A percentile compares a stretch with the other conserved stretches of the same genome.
Conservation (phyloP, 2,113 vertebrate genomes). For the Riparia riparia region DNA sequence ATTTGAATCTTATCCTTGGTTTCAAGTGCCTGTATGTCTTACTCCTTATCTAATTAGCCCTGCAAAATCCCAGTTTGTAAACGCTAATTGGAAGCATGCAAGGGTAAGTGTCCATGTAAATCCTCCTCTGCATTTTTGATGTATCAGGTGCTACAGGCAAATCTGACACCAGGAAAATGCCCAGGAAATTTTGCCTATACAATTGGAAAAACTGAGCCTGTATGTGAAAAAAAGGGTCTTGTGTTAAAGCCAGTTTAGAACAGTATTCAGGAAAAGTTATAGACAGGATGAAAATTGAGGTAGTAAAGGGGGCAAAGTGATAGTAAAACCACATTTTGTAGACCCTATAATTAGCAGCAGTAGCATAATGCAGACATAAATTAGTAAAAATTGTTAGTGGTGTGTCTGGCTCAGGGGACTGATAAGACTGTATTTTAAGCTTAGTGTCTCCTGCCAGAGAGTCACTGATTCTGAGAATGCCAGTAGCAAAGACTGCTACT, state of each 20-base stretch:
- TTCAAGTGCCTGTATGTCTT: not conserved
- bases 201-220: not conserved
- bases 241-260: not conserved
- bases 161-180: not conserved
- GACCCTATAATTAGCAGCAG: conserved; percentile 7
- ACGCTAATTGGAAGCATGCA: not conserved
- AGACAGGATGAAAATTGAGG: not conserved
- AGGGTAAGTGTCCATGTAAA: not conserved
- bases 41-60: conserved; percentile 11
- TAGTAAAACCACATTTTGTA: not conserved
- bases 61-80: not conserved
- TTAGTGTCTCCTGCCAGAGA: not conserved
- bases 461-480: not conserved
- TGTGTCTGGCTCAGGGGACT: not conserved
- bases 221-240: not conserved
- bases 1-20: conserved; percentile 5
- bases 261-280: not conserved
- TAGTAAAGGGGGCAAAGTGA: not conserved
- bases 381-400: conserved; percentile 7
- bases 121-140: not conserved
- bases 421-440: not conserved
- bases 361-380: conserved; percentile 10
- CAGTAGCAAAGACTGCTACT: not conserved
- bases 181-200: not conserved
- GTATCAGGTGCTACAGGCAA: not conserved